phyloP scores from a whole-genome alignment of 2,888 invertebrate genomes.

The Steinernema scapterisci region DNA sequence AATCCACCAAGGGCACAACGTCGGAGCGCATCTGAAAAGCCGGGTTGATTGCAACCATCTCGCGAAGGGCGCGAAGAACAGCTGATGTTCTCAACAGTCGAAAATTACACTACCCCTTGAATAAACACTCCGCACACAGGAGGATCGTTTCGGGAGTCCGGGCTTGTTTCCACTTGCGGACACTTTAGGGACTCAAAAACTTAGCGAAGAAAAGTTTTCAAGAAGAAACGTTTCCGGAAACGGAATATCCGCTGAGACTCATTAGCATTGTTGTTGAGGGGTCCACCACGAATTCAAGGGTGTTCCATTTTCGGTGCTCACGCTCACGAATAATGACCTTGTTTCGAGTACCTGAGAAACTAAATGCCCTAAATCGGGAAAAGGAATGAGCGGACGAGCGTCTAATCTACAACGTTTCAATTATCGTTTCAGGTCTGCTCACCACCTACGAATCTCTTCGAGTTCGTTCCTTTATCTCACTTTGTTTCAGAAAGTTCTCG shows the following conservation, averaged over 20 bases:
- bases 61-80: not conserved
- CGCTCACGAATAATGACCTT: conserved; percentile 32
- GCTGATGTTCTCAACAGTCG: not conserved
- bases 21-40: conserved; percentile 79
- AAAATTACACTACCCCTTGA: conserved; percentile 16
- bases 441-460: not conserved
- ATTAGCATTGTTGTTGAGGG: not conserved
- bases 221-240: no score
- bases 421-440: conserved; percentile 12
- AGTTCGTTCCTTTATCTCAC: not conserved
- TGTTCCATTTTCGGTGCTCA: conserved; percentile 30
- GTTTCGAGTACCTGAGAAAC: conserved; percentile 31
- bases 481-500: not conserved
- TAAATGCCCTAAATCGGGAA: conserved; percentile 31
- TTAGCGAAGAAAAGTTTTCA: no score
- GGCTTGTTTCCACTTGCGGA: no score
- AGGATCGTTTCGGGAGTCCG: not conserved
- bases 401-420: conserved; percentile 27
- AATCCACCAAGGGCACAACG: conserved; percentile 34
- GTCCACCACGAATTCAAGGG: not conserved
- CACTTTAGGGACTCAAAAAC: no score
- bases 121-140: conserved; percentile 19
- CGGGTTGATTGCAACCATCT: no score
- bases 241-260: no score
- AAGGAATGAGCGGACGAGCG: conserved; percentile 30